Evolutionary conservation across 2,888 invertebrate genomes (phyloP).

Genomic region (Coremacera marginata): DNA sequence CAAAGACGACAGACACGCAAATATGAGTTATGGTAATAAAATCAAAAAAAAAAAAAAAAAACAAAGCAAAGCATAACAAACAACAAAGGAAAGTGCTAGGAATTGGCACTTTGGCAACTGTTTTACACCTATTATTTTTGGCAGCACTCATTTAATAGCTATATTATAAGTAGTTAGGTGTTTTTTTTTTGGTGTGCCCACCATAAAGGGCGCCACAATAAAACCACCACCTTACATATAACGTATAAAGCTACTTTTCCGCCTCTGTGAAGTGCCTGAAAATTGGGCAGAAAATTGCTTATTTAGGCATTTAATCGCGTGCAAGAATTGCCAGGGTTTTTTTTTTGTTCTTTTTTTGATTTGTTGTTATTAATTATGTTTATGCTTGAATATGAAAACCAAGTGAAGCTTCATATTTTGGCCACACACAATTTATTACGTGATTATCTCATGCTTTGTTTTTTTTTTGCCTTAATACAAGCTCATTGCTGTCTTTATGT

Average conservation of each 20-base stretch:
- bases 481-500: neutral
- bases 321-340: conserved; percentile 19
- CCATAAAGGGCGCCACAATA: no score
- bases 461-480: neutral
- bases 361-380: neutral
- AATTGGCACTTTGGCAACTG: conserved; percentile 18
- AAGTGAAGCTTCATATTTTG: conserved; percentile 11
- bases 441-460: neutral
- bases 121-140: neutral
- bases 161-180: neutral
- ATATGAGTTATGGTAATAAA: neutral
- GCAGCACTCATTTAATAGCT: neutral
- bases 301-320: conserved; percentile 42
- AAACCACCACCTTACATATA: no score
- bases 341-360: conserved; percentile 9
- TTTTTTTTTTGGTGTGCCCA: neutral
- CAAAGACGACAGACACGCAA: conserved; percentile 8
- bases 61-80: neutral
- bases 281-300: conserved; percentile 31
- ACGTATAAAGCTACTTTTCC: neutral
- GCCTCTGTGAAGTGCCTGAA: conserved; percentile 19
- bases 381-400: neutral
- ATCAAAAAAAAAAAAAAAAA: neutral
- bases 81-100: neutral
- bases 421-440: conserved; percentile 5